Percentiles rank a stretch among this genome's conserved stretches.
Conservation (phyloP, 2,797 vertebrate genomes). For the Cetoscarus ocellatus region DNA sequence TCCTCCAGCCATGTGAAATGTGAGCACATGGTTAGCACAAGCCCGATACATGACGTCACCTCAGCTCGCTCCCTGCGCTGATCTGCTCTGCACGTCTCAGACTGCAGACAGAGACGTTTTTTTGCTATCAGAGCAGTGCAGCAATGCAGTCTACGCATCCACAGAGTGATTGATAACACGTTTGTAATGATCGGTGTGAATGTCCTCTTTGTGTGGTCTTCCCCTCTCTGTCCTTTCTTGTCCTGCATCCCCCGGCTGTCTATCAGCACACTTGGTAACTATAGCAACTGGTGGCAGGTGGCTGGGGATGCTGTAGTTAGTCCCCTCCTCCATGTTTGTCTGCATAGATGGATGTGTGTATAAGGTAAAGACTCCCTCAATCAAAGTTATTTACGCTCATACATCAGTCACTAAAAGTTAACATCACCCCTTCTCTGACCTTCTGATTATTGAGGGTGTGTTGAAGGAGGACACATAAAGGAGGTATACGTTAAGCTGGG, state of each 20-base stretch:
- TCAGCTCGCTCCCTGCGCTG: slow-evolving; percentile 38
- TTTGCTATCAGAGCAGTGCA: background rate
- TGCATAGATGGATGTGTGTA: slow-evolving; percentile 9
- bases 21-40: slow-evolving; percentile 88
- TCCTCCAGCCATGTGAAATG: slow-evolving; percentile 86
- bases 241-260: slow-evolving; percentile 23
- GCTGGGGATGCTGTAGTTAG: slow-evolving; percentile 40
- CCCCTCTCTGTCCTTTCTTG: slow-evolving; percentile 7
- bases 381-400: background rate
- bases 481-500: slow-evolving; percentile 20
- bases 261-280: slow-evolving; percentile 56
- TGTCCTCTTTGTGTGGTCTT: slow-evolving; percentile 1
- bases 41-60: slow-evolving; percentile 76
- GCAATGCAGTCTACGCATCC: slow-evolving; percentile 26
- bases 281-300: slow-evolving; percentile 72
- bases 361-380: slow-evolving; percentile 6
- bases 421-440: slow-evolving; percentile 6
- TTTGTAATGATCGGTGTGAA: slow-evolving; percentile 5
- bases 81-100: slow-evolving; percentile 44
- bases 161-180: background rate
- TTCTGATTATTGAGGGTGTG: slow-evolving; percentile 1
- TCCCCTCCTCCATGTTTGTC: slow-evolving; percentile 17
- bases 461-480: slow-evolving; percentile 40
- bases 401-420: background rate
- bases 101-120: slow-evolving; percentile 10